These are phyloP conservation scores for Choristoneura fumiferana DNA, from an alignment of 1,140 invertebrate genomes.

Conservation along the genomic window DNA sequence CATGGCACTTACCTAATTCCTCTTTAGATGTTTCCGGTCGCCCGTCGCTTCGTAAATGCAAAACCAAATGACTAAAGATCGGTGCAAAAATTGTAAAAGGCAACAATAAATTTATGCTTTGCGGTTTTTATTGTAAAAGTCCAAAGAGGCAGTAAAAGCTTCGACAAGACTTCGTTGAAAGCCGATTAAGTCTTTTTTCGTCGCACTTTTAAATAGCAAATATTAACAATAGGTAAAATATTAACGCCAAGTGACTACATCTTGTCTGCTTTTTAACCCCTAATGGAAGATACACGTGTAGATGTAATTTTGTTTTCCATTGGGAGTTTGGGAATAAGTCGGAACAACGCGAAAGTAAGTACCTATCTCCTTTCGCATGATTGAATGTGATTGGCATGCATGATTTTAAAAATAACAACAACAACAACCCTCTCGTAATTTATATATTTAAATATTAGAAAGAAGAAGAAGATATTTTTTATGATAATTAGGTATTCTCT, in stretches of 20 bases:
- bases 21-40: constrained; percentile 1
- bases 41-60: constrained; percentile 2
- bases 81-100: constrained; percentile 41
- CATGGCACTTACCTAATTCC: not conserved
- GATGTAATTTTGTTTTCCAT: no score
- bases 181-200: constrained; percentile 55
- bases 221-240: constrained; percentile 33
- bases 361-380: not conserved
- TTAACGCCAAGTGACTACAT: constrained; percentile 24
- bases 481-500: no score
- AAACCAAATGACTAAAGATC: constrained; percentile 34
- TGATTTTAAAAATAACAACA: no score
- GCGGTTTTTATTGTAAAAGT: constrained; percentile 45
- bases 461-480: no score
- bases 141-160: constrained; percentile 47
- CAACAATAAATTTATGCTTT: constrained; percentile 56
- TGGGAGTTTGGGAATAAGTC: no score
- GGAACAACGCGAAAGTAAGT: not conserved
- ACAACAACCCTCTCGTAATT: no score
- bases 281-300: not conserved
- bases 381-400: no score
- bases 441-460: no score
- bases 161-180: constrained; percentile 54
- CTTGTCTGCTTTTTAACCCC: not conserved
- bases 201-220: constrained; percentile 48